phyloP scores from a whole-genome alignment of 2,888 invertebrate species.

The Hermaeophaga mercurialis region DNA sequence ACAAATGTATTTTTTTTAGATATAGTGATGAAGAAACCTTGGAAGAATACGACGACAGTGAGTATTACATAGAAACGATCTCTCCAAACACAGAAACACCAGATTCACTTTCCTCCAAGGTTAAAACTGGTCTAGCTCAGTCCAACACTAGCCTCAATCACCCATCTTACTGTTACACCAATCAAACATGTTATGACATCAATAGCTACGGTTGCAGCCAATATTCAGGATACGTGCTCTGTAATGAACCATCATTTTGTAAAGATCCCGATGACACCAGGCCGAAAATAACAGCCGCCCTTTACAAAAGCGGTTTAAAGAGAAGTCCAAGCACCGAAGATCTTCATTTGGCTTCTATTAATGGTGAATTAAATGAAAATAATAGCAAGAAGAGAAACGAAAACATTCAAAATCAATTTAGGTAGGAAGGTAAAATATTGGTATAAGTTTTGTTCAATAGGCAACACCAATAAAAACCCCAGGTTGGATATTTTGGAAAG shows the following conservation, averaged over 20 bases:
- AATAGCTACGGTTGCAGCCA: slow-evolving; percentile 73
- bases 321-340: slow-evolving; percentile 38
- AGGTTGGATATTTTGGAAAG: too few relatives aligned
- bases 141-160: slow-evolving; percentile 73
- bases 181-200: slow-evolving; percentile 77
- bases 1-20: slow-evolving; percentile 45
- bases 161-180: slow-evolving; percentile 78
- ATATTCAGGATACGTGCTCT: slow-evolving; percentile 49
- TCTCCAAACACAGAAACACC: slow-evolving; percentile 48
- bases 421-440: not conserved
- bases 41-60: slow-evolving; percentile 50
- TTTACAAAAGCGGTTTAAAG: slow-evolving; percentile 67
- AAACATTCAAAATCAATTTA: slow-evolving; percentile 1
- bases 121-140: slow-evolving; percentile 38
- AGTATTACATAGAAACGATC: slow-evolving; percentile 51
- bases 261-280: slow-evolving; percentile 57
- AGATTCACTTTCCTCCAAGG: slow-evolving; percentile 58
- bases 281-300: slow-evolving; percentile 73
- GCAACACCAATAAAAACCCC: too few relatives aligned
- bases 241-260: slow-evolving; percentile 3
- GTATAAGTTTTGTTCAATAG: too few relatives aligned
- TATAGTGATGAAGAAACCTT: slow-evolving; percentile 53
- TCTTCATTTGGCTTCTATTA: slow-evolving; percentile 49
- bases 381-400: not conserved
- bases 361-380: slow-evolving; percentile 33